These are phyloP conservation scores for Rissa tridactyla DNA, from an alignment of 2,113 vertebrate genomes.

Conservation along the genomic window DNA sequence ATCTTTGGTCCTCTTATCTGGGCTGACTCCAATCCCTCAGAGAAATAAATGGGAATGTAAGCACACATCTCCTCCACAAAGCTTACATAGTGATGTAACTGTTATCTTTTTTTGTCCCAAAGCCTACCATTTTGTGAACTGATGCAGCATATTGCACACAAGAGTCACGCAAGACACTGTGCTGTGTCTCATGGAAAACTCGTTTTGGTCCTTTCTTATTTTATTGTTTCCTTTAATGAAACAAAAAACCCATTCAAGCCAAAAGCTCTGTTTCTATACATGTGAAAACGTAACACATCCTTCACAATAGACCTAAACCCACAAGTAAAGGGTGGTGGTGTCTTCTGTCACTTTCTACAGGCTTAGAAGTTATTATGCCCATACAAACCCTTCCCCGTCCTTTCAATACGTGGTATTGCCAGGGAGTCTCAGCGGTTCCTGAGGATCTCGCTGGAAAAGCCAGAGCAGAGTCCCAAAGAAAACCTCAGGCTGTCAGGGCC, in stretches of 20 bases:
- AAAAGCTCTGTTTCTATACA: background rate
- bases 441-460: background rate
- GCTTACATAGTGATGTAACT: background rate
- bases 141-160: accelerated
- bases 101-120: background rate
- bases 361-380: background rate
- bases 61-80: background rate
- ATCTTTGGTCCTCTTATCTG: background rate
- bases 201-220: background rate
- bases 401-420: background rate
- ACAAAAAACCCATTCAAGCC: background rate
- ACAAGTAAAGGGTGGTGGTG: background rate
- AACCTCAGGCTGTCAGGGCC: too few relatives aligned
- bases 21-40: background rate
- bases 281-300: background rate
- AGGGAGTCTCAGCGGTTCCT: background rate
- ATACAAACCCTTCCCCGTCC: background rate
- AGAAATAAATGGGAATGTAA: background rate
- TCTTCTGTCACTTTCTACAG: background rate
- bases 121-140: background rate
- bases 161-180: background rate
- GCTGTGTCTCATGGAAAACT: background rate
- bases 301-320: background rate
- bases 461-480: background rate
- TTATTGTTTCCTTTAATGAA: background rate